phyloP scores from a whole-genome alignment of 2,888 invertebrate species.

The Drepana falcataria region DNA sequence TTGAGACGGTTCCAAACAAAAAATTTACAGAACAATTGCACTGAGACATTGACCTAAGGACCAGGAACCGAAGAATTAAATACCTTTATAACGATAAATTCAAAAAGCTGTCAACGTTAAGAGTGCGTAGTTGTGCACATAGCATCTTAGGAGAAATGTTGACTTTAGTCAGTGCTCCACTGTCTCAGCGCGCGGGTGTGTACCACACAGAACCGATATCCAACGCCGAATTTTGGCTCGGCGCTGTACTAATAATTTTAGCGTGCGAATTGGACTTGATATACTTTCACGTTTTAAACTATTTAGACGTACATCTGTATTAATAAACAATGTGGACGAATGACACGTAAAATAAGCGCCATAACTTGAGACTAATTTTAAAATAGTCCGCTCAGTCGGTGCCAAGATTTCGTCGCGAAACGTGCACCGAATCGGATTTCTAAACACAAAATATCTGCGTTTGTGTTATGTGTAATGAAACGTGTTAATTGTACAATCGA shows the following conservation, averaged over 20 bases:
- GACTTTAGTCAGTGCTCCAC: no score
- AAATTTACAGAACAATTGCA: neutral
- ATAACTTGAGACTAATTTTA: constrained; percentile 2
- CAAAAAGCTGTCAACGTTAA: neutral
- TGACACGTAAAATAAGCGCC: neutral
- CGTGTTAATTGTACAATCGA: no score
- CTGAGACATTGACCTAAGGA: neutral
- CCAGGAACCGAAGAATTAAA: neutral
- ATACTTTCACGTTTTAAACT: constrained; percentile 56
- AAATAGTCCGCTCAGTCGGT: neutral
- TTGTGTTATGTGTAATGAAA: no score
- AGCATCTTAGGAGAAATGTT: no score
- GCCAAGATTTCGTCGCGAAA: constrained; percentile 1
- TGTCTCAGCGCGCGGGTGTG: constrained; percentile 47
- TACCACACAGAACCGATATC: constrained; percentile 46
- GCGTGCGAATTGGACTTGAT: constrained; percentile 74
- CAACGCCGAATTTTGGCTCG: constrained; percentile 69
- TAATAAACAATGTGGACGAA: constrained; percentile 4
- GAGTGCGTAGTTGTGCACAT: constrained; percentile 26
- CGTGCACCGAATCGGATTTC: constrained; percentile 9
- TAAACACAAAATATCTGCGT: constrained; percentile 41
- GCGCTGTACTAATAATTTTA: constrained; percentile 54
- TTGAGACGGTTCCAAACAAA: neutral
- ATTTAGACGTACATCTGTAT: constrained; percentile 19
- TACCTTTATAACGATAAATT: no score